Base-by-base conservation (phyloP, 2,888 invertebrate species). In the Pristionchus fissidentatus region DNA sequence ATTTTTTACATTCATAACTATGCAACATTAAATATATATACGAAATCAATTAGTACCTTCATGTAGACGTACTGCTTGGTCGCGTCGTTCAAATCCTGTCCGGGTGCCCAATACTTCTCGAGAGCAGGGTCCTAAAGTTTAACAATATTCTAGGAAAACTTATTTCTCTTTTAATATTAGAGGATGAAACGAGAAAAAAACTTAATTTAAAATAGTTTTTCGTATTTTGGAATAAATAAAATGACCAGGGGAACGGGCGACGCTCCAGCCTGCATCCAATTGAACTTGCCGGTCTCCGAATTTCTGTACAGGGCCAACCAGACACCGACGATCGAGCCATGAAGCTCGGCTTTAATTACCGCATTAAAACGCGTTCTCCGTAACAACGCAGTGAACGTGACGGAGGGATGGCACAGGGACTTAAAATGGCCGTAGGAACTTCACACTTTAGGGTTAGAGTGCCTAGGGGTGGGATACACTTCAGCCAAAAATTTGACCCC, bases 61-160 rank as follows among this genome's bases (percentile, higher is more conserved):
- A 88, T 86, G n/a, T 86, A 83, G 5, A 84, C 90, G n/a, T 87
- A 88, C 75, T 86, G 85, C 73, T 84, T 84, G 19, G 49, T 43
- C 19, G 85, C 83, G 32, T 87, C 84, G 8, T 84, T 66, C 62
- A 84, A 82, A 77, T 85, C 84, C 38, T 87, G 87, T 22, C 84
- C 86, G 3, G 83, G 66, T 38, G 86, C 87, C 87, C 87, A 89
- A 70, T 87, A 55, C 26, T 49, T 43, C 35, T 49, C 29, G 26
- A 83, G 26, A 3, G 49, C 22, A 10, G 83, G 70, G 86, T 55
- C 73, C 86, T 87, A 22, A 81, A 85, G 32, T 4, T 5, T 62
- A 13, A 15, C 29, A 29, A 29, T 62, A 62, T 15, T n/a, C 19
- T 10, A 7, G 22, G 55, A 55, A 19, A n/a, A 55, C n/a, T 55